Percentiles rank a stretch among this genome's conserved stretches.
Conservation (phyloP, 2,888 invertebrate species). For the Polietes domitor region DNA sequence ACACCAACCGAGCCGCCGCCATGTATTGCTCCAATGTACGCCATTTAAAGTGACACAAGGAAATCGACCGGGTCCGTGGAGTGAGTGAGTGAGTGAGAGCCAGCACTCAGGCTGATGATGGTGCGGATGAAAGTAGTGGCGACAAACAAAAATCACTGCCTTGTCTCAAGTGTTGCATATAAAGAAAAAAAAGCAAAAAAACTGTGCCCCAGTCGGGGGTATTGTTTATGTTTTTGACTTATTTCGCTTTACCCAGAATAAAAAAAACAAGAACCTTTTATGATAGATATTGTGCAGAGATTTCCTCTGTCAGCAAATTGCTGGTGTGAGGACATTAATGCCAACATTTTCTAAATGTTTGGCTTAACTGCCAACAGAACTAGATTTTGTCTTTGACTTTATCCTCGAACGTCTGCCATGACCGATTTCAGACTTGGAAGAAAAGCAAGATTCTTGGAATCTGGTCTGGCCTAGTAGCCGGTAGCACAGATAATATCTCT, state of each 20-base stretch:
- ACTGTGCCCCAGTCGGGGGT: not conserved
- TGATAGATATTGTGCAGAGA: slow-evolving; percentile 1
- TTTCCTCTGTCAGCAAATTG: not conserved
- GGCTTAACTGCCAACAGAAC: not conserved
- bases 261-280: not conserved
- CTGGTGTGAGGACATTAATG: not conserved
- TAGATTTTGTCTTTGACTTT: too few species aligned
- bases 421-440: too few species aligned
- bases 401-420: too few species aligned
- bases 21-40: not conserved
- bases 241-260: not conserved
- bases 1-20: not conserved
- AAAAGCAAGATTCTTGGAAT: too few species aligned
- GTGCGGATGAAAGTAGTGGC: not conserved
- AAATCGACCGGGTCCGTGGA: not conserved
- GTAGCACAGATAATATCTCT: too few species aligned
- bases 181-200: slow-evolving; percentile 17
- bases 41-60: slow-evolving; percentile 23
- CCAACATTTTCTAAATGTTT: too few species aligned
- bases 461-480: too few species aligned
- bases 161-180: slow-evolving; percentile 52
- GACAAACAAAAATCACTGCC: slow-evolving; percentile 34
- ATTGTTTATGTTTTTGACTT: slow-evolving; percentile 6
- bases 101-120: not conserved
- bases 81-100: not conserved